A percentile compares a stretch with the other conserved stretches of the same genome.
These are phyloP conservation scores for Zele albiditarsus DNA, from an alignment of 2,888 invertebrate species.

Conservation along the genomic window DNA sequence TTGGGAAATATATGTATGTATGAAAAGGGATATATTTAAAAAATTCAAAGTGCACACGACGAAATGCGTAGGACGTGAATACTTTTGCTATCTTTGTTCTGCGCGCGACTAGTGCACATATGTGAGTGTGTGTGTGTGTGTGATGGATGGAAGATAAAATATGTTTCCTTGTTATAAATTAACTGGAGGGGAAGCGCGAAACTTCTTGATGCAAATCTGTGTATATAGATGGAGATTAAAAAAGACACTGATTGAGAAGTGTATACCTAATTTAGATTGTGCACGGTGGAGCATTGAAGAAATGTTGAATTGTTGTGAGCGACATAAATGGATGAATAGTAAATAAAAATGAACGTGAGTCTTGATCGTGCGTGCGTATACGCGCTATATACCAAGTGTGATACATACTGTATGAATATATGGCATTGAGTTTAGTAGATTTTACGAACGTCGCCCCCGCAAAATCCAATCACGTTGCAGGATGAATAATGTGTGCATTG, in stretches of 20 bases:
- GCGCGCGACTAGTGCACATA: not conserved
- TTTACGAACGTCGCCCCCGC: slow-evolving; percentile 56
- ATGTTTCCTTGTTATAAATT: not conserved
- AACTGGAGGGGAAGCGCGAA: not conserved
- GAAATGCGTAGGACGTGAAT: slow-evolving; percentile 1
- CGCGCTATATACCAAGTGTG: not conserved
- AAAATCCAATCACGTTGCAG: slow-evolving; percentile 57
- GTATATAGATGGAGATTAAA: slow-evolving; percentile 1
- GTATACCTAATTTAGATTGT: slow-evolving; percentile 3
- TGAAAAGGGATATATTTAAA: not conserved
- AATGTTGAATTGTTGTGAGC: slow-evolving; percentile 2
- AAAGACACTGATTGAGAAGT: not conserved
- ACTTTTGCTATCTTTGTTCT: not conserved
- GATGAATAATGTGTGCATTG: slow-evolving; percentile 57
- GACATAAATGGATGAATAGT: not conserved
- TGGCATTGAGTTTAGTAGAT: slow-evolving; percentile 50
- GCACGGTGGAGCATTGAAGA: not conserved
- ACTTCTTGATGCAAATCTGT: not conserved
- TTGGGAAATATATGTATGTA: slow-evolving; percentile 12
- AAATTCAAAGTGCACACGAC: not conserved
- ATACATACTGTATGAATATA: slow-evolving; percentile 28
- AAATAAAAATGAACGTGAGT: not conserved
- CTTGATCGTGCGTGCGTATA: not conserved
- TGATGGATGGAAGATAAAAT: not conserved
- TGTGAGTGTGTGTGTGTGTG: not conserved